Conservation (phyloP, 1,140 invertebrate genomes). For the Drosophila seguyi region DNA sequence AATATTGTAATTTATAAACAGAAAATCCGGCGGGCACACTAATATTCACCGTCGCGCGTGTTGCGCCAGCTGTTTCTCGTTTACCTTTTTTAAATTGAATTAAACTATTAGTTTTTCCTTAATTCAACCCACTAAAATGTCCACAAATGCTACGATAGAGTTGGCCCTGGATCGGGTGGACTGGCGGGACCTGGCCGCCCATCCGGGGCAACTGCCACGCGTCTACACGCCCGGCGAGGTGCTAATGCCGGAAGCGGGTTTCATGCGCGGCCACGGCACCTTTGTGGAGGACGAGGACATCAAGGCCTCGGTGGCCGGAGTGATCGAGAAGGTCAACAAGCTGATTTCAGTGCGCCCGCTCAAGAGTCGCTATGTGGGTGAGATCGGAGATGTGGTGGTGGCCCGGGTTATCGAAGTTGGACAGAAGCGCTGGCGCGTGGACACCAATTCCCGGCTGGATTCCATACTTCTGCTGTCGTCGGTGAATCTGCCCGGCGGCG, state of each 20-base stretch:
- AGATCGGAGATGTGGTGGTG: conserved; percentile 98
- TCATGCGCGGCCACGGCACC: conserved; percentile 98
- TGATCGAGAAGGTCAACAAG: conserved; percentile 97
- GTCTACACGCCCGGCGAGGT: conserved; percentile 95
- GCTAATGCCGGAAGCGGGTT: conserved; percentile 92
- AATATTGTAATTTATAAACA: neutral
- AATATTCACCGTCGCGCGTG: conserved; percentile 11
- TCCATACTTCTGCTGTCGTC: conserved; percentile 95
- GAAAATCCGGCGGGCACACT: neutral
- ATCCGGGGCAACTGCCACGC: conserved; percentile 87
- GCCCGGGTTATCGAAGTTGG: conserved; percentile 93
- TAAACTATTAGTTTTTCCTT: neutral
- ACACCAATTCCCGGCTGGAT: conserved; percentile 96
- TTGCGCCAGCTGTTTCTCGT: conserved; percentile 26
- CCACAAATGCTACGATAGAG: conserved; percentile 83
- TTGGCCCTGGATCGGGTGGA: conserved; percentile 87
- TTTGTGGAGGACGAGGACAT: conserved; percentile 93
- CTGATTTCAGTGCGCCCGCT: conserved; percentile 95
- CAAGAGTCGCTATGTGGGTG: conserved; percentile 95
- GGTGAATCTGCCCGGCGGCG: conserved; percentile 97
- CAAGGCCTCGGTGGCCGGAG: conserved; percentile 96
- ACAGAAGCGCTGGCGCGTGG: conserved; percentile 88
- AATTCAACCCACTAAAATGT: conserved; percentile 31
- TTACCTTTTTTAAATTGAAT: neutral
- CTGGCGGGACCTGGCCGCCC: conserved; percentile 86